These are phyloP conservation scores for Gari tellinella DNA, from an alignment of 2,888 invertebrate genomes.

Conservation along the genomic window DNA sequence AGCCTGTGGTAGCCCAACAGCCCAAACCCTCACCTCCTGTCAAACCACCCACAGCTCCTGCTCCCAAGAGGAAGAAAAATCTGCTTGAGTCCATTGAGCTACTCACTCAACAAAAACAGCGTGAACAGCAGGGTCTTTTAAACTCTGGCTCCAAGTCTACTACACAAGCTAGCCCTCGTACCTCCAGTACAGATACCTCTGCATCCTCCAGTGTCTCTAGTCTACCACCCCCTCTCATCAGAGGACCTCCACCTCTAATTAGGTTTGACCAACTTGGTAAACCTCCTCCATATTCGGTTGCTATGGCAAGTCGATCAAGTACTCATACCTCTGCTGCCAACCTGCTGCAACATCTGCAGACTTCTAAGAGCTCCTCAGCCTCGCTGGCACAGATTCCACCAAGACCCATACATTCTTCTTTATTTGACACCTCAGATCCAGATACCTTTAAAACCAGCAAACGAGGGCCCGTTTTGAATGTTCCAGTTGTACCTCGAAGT, in stretches of 20 bases:
- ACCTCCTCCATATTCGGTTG: conserved; percentile 6
- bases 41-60: conserved; percentile 9
- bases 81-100: conserved; percentile 52
- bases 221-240: conserved; percentile 64
- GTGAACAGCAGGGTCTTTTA: conserved; percentile 31
- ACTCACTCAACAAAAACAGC: conserved; percentile 44
- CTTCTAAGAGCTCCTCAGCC: too few species aligned
- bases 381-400: conserved; percentile 3
- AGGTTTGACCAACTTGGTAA: conserved; percentile 51
- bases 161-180: too few species aligned
- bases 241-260: conserved; percentile 66
- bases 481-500: conserved; percentile 58
- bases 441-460: conserved; percentile 28
- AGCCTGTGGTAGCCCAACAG: neutral
- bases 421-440: conserved; percentile 52
- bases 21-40: conserved; percentile 1
- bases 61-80: conserved; percentile 48
- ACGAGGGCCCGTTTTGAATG: conserved; percentile 63
- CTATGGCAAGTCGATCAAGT: too few species aligned
- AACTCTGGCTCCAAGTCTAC: neutral
- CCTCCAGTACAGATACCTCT: too few species aligned
- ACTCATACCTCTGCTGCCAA: too few species aligned
- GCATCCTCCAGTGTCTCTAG: too few species aligned
- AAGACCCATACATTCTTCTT: conserved; percentile 43
- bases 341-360: too few species aligned